These are phyloP conservation scores for Dolichallabes microphthalmus DNA, from an alignment of 2,113 vertebrate genomes.

Conservation along the genomic window DNA sequence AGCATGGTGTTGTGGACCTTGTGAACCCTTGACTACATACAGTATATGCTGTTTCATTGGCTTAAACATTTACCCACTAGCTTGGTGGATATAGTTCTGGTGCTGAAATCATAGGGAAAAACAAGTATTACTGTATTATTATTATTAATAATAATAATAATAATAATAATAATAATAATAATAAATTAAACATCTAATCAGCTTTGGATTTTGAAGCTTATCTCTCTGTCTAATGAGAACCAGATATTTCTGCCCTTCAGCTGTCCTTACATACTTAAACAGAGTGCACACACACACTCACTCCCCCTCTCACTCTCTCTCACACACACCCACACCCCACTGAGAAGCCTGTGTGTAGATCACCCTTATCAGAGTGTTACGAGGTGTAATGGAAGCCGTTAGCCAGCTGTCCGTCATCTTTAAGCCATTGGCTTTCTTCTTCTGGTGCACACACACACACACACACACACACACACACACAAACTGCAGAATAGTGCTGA, in stretches of 20 bases:
- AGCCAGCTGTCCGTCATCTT: slow-evolving; percentile 60
- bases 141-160: not conserved
- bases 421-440: slow-evolving; percentile 18
- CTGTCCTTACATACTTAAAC: not conserved
- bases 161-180: not conserved
- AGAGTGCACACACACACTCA: not conserved
- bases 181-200: not conserved
- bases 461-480: not conserved
- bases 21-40: too few relatives aligned
- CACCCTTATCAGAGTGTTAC: slow-evolving; percentile 51
- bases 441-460: not conserved
- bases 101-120: not conserved
- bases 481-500: not conserved
- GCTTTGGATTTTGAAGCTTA: not conserved
- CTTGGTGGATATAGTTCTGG: not conserved
- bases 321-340: slow-evolving; percentile 15
- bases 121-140: not conserved
- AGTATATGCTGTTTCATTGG: not conserved
- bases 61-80: not conserved
- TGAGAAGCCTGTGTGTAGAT: slow-evolving; percentile 38
- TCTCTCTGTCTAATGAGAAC: not conserved
- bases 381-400: slow-evolving; percentile 60
- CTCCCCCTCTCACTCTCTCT: not conserved
- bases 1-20: not conserved
- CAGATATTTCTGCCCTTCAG: not conserved